phyloP scores from a whole-genome alignment of 2,888 invertebrate species.

The Mesodorylaimus sp. region DNA sequence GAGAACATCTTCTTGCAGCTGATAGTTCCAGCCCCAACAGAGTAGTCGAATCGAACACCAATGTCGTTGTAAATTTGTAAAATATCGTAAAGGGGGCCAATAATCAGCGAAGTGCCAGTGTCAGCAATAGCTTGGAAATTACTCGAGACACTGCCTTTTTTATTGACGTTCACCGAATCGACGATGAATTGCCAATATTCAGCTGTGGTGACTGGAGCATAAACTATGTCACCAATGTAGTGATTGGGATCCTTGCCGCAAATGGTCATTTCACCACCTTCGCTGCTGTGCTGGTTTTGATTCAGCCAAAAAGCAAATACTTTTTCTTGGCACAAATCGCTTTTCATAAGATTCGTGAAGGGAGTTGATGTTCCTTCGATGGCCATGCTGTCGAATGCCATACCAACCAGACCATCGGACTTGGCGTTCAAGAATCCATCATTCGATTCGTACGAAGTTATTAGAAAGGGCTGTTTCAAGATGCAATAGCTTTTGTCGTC shows the following conservation, averaged over 20 bases:
- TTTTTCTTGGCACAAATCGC: constrained; percentile 35
- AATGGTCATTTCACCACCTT: constrained; percentile 30
- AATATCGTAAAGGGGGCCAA: constrained; percentile 50
- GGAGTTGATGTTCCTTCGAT: constrained; percentile 77
- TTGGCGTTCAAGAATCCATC: constrained; percentile 85
- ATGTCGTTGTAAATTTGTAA: constrained; percentile 57
- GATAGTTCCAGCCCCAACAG: too few relatives aligned
- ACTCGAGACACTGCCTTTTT: constrained; percentile 26
- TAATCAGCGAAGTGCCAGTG: constrained; percentile 86
- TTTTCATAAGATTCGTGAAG: constrained; percentile 73
- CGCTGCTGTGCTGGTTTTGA: constrained; percentile 22
- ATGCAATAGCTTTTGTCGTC: constrained; percentile 23
- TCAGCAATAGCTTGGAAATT: constrained; percentile 90
- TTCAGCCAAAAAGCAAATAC: constrained; percentile 27
- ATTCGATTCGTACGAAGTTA: constrained; percentile 83
- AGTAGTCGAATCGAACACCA: too few relatives aligned
- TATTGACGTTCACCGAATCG: constrained; percentile 47
- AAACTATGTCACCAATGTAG: constrained; percentile 71
- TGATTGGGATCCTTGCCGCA: constrained; percentile 84
- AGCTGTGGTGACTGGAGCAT: constrained; percentile 59
- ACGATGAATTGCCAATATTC: constrained; percentile 94
- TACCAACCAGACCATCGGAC: constrained; percentile 88
- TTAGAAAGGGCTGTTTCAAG: constrained; percentile 71
- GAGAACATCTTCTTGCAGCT: constrained; percentile 59
- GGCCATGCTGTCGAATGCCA: constrained; percentile 69